Base-by-base conservation (phyloP, 2,888 invertebrate genomes). In the Xestia sexstrigata region DNA sequence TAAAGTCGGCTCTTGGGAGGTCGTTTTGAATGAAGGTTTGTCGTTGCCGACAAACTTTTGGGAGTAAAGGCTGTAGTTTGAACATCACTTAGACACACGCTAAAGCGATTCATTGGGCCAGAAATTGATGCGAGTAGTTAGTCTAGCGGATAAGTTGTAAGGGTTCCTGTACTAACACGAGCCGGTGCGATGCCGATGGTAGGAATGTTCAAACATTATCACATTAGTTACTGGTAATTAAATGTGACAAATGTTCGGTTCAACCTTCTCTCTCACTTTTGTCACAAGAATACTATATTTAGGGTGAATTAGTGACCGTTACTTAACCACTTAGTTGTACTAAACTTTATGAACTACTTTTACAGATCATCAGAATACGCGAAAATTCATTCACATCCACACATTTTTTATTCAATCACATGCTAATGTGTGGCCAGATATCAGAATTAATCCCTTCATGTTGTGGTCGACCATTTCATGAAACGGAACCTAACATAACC, bases 21-120 rank as follows among this genome's bases (percentile, higher is more conserved):
- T 86, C 74, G 78, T 88, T 87, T 87, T 79, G 82, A 83, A 70
- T 72, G 74, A 83, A 76, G 81, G 76, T 68, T 84, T 75, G 72
- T 75, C 70, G 45, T 72, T 73, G 74, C 58, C 66, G 68, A 70
- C 63, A 42, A 83, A 85, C 67, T 87, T 87, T 81, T 68, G 52
- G 23, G 49, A 74, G 60, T 75, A 26, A 63, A 75, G 35, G 13
- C 42, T 67, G 30, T 66, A 76, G 75, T 74, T 82, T 62, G 71
- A 74, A 78, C 68, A 74, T 58, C 63, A 65, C 67, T 71, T 68
- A 77, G 60, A 68, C 52, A 68, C 58, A 71, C 35, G 58, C 20
- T 67, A 49, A 30, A 69, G 70, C 26, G 68, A 71, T 47, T 69
- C 68, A 71, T 75, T 84, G 70, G 35, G 20, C 58, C 9, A 70